A percentile compares a stretch with the other conserved stretches of the same genome.
These are phyloP conservation scores for Periparus ater DNA, from an alignment of 2,797 vertebrate species.

Conservation along the genomic window DNA sequence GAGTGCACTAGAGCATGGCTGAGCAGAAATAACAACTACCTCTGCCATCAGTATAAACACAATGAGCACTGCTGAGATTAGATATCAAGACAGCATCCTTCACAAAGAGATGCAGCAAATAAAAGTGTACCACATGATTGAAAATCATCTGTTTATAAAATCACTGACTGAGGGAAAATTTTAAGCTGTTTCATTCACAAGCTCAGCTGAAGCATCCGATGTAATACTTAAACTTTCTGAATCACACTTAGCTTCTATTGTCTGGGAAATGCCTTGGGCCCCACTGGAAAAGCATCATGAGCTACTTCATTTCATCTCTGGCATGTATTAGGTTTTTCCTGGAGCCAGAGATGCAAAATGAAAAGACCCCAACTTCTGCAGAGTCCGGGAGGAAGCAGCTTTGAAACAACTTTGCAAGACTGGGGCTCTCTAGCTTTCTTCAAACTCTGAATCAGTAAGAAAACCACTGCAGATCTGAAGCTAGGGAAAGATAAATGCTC, in stretches of 20 bases:
- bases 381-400: neutral
- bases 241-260: neutral
- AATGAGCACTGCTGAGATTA: conserved; percentile 9
- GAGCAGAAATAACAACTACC: conserved; percentile 56
- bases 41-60: conserved; percentile 30
- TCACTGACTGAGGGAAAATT: conserved; percentile 19
- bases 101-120: conserved; percentile 33
- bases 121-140: conserved; percentile 1
- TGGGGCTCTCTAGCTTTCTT: neutral
- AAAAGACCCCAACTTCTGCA: neutral
- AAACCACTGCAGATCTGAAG: neutral
- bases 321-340: neutral
- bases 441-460: neutral
- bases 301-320: neutral
- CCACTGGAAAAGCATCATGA: neutral
- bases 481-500: neutral
- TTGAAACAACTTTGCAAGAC: neutral
- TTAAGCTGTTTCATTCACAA: conserved; percentile 40
- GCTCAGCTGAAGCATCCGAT: neutral
- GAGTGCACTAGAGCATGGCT: conserved; percentile 39
- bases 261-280: neutral
- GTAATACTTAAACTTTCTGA: neutral
- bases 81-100: conserved; percentile 22
- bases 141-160: conserved; percentile 53
- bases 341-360: neutral